Conservation (phyloP, 2,888 invertebrate genomes). For the Diarsia mendica region DNA sequence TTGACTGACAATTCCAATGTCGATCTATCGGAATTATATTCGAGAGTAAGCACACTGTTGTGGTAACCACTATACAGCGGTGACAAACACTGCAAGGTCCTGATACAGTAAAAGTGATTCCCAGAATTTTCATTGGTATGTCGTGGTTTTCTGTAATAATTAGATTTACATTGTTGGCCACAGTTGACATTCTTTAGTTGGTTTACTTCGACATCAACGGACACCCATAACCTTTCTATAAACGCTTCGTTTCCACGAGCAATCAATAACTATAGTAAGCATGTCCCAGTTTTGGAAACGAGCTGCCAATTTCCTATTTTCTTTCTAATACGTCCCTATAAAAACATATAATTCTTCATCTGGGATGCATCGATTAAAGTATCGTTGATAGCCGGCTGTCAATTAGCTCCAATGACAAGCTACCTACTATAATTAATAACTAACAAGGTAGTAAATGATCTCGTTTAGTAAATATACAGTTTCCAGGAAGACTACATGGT, state of each 20-base stretch:
- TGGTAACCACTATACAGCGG: background rate
- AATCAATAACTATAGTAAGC: background rate
- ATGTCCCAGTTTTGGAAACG: background rate
- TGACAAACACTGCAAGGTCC: background rate
- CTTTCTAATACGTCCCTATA: background rate
- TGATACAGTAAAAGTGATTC: background rate
- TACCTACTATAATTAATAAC: conserved; percentile 38
- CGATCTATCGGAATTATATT: too few species aligned
- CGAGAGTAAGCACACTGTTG: too few species aligned
- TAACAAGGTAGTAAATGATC: conserved; percentile 38
- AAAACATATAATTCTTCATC: conserved; percentile 3
- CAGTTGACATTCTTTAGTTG: background rate
- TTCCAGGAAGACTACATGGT: conserved; percentile 34
- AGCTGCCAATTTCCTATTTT: conserved; percentile 5
- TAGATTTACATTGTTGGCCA: background rate
- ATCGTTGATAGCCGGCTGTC: conserved; percentile 24
- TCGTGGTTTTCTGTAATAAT: background rate
- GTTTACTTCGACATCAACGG: background rate
- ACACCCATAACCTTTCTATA: background rate
- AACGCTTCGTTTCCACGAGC: background rate
- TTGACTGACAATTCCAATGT: too few species aligned
- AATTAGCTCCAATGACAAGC: conserved; percentile 2
- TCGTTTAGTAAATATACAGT: conserved; percentile 50
- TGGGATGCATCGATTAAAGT: conserved; percentile 17
- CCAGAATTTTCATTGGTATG: background rate